Conservation (phyloP, 2,888 invertebrate genomes). For the Phalangium opilio region DNA sequence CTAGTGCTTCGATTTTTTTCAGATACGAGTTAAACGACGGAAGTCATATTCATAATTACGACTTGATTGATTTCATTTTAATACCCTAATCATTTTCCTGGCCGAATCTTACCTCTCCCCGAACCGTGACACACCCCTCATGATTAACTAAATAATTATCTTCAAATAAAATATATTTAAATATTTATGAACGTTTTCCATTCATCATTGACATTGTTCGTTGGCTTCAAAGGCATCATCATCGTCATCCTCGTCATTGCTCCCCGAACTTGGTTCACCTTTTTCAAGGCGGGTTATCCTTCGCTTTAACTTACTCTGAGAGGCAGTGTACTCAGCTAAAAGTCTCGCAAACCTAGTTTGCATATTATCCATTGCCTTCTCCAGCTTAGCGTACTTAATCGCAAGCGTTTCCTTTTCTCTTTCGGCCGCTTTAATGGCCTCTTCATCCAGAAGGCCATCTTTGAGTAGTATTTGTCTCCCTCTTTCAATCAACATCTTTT, state of each 20-base stretch:
- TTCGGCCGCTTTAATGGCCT: constrained; percentile 44
- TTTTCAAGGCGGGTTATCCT: constrained; percentile 28
- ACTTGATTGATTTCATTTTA: too few species aligned
- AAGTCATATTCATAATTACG: too few species aligned
- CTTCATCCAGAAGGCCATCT: constrained; percentile 74
- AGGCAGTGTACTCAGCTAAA: constrained; percentile 36
- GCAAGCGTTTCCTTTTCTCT: constrained; percentile 27
- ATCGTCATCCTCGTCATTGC: background rate
- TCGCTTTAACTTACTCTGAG: constrained; percentile 35
- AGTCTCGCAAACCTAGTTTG: constrained; percentile 35
- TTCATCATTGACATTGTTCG: background rate
- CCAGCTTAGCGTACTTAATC: constrained; percentile 25
- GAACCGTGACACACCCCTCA: too few species aligned
- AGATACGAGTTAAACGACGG: too few species aligned
- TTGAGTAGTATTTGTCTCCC: constrained; percentile 75
- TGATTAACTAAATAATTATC: too few species aligned
- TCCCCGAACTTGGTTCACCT: background rate
- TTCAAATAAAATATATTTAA: too few species aligned
- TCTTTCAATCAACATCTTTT: constrained; percentile 61
- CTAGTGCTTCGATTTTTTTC: too few species aligned
- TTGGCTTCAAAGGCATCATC: background rate
- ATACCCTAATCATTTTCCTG: too few species aligned
- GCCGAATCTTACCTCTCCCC: too few species aligned
- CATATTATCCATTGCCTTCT: constrained; percentile 30
- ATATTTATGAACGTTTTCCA: too few species aligned